A percentile compares a stretch with the other conserved stretches of the same genome.
These are phyloP conservation scores for Drosophila santomea DNA, from an alignment of 1,140 invertebrate genomes.

Conservation along the genomic window DNA sequence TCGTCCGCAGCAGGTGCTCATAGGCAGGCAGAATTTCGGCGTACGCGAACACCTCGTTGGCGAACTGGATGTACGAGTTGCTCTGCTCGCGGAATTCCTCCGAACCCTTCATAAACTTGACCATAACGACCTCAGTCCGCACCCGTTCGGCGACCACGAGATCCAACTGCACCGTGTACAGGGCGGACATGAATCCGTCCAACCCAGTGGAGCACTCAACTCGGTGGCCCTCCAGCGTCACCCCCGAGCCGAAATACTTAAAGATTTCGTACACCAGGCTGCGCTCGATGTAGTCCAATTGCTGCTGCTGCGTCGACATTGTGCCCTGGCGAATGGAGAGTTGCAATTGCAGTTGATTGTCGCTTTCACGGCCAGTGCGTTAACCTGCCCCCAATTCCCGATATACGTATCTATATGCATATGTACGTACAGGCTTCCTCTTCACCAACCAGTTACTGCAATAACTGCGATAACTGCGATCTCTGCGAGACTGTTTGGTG, in stretches of 20 bases:
- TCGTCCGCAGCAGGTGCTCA: conserved; percentile 60
- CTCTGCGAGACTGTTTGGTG: not conserved
- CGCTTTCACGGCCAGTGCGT: not conserved
- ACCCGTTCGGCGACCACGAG: conserved; percentile 36
- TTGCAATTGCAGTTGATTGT: conserved; percentile 13
- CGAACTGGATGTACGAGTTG: conserved; percentile 74
- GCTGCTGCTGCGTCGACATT: conserved; percentile 63
- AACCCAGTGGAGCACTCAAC: conserved; percentile 63
- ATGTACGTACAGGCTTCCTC: not conserved
- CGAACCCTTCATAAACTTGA: conserved; percentile 81
- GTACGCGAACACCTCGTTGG: conserved; percentile 76
- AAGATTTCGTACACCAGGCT: conserved; percentile 66
- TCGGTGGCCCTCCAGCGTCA: conserved; percentile 42
- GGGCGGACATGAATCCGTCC: conserved; percentile 80
- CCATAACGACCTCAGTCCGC: conserved; percentile 54
- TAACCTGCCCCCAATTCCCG: not conserved
- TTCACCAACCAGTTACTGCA: not conserved
- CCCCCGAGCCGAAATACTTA: conserved; percentile 54
- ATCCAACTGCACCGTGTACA: conserved; percentile 70
- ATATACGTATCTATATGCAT: not conserved
- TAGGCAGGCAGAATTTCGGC: conserved; percentile 68
- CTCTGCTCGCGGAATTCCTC: conserved; percentile 62
- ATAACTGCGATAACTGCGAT: not conserved
- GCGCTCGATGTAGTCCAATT: conserved; percentile 69
- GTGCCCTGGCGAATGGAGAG: conserved; percentile 2